A percentile compares a stretch with the other conserved stretches of the same genome.
These are phyloP conservation scores for Oreochromis mossambicus DNA, from an alignment of 2,797 vertebrate species.

Conservation along the genomic window DNA sequence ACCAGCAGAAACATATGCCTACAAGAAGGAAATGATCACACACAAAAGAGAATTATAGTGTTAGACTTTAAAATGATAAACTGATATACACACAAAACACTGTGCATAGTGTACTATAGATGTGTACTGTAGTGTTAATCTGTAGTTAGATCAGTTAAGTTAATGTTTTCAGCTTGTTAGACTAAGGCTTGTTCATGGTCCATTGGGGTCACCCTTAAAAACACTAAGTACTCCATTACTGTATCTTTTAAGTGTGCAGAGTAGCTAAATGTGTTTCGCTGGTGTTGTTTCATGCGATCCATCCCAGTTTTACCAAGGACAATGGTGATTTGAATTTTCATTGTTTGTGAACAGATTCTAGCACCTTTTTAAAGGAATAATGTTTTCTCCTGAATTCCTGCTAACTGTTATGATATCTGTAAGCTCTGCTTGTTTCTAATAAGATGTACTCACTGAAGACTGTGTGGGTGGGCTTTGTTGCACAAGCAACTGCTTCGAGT, in stretches of 20 bases:
- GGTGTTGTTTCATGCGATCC: neutral
- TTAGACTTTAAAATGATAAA: neutral
- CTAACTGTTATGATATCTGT: neutral
- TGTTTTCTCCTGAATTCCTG: neutral
- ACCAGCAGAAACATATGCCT: neutral
- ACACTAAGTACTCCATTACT: neutral
- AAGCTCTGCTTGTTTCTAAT: slow-evolving; percentile 19
- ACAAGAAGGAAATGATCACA: neutral
- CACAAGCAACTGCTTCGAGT: neutral
- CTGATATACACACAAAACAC: neutral
- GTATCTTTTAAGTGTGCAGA: neutral
- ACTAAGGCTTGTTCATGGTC: neutral
- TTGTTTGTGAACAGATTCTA: neutral
- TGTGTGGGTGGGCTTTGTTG: slow-evolving; percentile 30
- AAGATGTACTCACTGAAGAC: neutral
- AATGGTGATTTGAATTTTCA: neutral
- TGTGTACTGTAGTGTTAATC: neutral
- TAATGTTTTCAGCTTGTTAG: neutral
- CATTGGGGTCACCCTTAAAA: accelerated
- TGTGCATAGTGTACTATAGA: neutral
- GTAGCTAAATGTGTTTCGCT: neutral
- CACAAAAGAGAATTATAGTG: neutral
- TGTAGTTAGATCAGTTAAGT: neutral
- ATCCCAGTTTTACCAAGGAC: accelerated
- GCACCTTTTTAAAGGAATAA: neutral